These are phyloP conservation scores for Notothenia rossii DNA, from an alignment of 2,113 vertebrate genomes.

Conservation along the genomic window DNA sequence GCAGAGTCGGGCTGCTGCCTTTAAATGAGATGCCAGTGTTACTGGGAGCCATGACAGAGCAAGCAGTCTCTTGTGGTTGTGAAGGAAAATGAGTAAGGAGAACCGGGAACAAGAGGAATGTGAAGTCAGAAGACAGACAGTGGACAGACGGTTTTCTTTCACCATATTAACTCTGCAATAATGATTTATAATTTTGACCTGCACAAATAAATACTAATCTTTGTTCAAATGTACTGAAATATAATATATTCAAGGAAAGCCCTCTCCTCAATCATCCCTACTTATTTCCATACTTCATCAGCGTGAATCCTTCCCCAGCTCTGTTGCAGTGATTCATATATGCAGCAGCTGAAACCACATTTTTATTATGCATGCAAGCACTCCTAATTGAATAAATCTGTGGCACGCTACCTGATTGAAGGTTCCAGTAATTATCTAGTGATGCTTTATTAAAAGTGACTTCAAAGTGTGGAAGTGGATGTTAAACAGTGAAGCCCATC, in stretches of 20 bases:
- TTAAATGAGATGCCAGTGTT: constrained; percentile 72
- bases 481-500: not conserved
- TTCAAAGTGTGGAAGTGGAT: not conserved
- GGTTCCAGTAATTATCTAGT: not conserved
- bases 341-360: constrained; percentile 10
- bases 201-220: constrained; percentile 1
- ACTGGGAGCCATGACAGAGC: constrained; percentile 63
- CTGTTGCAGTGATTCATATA: constrained; percentile 7
- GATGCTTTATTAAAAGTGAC: constrained; percentile 8
- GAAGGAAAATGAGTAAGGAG: constrained; percentile 64
- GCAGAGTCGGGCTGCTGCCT: constrained; percentile 63
- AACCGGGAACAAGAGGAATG: constrained; percentile 61
- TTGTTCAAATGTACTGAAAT: not conserved
- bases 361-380: not conserved
- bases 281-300: not conserved
- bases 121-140: constrained; percentile 43
- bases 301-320: constrained; percentile 12
- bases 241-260: constrained; percentile 5
- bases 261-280: not conserved
- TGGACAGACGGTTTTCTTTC: constrained; percentile 41
- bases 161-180: constrained; percentile 27
- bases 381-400: not conserved
- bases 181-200: constrained; percentile 23
- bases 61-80: constrained; percentile 54
- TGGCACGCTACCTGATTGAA: not conserved